Conservation (phyloP, 2,888 invertebrate genomes). For the Rotaria macrura region DNA sequence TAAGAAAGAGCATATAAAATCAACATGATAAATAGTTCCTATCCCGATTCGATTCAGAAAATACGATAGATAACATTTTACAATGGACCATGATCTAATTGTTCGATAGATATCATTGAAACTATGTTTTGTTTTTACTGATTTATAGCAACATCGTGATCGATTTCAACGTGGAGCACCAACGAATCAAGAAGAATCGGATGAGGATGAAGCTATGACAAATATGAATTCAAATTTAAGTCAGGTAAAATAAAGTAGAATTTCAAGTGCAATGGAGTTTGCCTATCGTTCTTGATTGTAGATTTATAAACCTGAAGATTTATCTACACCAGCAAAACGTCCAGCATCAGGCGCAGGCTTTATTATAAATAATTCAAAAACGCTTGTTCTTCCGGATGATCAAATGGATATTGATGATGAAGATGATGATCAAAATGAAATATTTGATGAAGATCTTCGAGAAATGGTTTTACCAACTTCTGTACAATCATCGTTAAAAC, state of each 20-base stretch:
- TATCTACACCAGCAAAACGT: background rate
- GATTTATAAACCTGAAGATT: background rate
- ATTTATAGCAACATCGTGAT: background rate
- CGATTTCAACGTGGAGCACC: background rate
- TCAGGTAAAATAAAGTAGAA: background rate
- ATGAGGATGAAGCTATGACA: background rate
- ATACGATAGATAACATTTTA: too few species aligned
- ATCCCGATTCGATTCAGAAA: too few species aligned
- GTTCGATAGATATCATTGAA: too few species aligned
- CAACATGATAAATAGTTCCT: too few species aligned
- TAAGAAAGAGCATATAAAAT: too few species aligned
- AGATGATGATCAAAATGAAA: background rate
- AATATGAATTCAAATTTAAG: background rate
- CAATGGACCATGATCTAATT: too few species aligned
- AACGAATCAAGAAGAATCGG: background rate
- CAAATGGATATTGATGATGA: background rate
- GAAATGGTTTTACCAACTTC: background rate
- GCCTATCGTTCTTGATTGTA: background rate
- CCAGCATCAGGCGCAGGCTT: background rate
- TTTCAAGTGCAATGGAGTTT: background rate
- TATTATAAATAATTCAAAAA: background rate
- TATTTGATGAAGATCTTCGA: background rate
- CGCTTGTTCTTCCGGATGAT: background rate
- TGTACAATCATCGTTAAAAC: background rate
- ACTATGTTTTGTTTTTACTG: too few species aligned